Evolutionary conservation across 2,888 invertebrate species (phyloP).

Genomic region (Copidosoma aretas): DNA sequence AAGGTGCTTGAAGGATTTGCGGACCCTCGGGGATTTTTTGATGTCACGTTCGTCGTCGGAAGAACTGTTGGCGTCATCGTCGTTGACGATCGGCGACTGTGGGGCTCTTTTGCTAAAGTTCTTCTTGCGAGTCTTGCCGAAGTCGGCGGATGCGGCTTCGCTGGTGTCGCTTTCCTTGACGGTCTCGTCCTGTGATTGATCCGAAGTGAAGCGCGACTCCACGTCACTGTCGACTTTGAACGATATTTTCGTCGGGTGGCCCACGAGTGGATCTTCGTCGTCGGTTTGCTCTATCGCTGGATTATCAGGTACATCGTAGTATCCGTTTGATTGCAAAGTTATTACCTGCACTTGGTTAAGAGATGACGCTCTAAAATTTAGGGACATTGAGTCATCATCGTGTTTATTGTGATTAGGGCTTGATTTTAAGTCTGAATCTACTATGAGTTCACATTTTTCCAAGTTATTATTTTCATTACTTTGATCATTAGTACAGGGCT

Average conservation of each 20-base stretch:
- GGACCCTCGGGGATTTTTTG: neutral
- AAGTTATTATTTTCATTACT: neutral
- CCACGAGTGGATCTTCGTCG: conserved; percentile 19
- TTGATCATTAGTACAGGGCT: neutral
- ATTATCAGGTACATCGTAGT: neutral
- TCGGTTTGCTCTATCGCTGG: neutral
- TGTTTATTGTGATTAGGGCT: conserved; percentile 3
- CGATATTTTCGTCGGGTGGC: conserved; percentile 6
- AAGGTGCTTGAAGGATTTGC: neutral
- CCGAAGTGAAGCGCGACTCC: neutral
- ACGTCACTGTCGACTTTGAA: neutral
- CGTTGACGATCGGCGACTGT: neutral
- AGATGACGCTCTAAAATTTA: neutral
- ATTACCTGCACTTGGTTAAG: neutral
- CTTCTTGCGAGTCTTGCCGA: neutral
- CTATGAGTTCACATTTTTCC: neutral
- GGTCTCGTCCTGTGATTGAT: neutral
- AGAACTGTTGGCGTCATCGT: neutral
- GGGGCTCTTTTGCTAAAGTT: neutral
- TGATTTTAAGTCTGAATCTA: conserved; percentile 21
- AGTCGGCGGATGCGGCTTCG: neutral
- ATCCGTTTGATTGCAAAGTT: neutral
- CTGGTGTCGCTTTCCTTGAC: neutral
- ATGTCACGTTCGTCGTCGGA: neutral
- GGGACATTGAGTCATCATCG: neutral